Percentiles rank a stretch among this genome's conserved stretches.
These are phyloP conservation scores for Acinonyx jubatus DNA, from an alignment of 2,113 vertebrate genomes.

Conservation along the genomic window DNA sequence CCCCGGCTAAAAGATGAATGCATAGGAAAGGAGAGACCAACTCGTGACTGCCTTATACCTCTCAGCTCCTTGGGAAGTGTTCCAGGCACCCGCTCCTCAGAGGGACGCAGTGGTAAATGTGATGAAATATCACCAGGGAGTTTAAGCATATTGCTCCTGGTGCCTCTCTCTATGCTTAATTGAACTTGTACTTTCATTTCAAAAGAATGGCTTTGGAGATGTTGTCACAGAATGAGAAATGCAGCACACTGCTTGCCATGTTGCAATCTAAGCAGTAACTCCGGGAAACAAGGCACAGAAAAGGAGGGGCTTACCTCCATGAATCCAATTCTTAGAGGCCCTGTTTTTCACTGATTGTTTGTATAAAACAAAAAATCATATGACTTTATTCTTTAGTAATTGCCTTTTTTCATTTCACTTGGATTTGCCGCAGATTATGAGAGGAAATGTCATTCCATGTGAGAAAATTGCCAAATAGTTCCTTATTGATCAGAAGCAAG, in stretches of 20 bases:
- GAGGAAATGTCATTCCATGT: conserved; percentile 58
- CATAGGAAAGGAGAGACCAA: not conserved
- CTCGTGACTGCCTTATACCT: not conserved
- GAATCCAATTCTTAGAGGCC: conserved; percentile 9
- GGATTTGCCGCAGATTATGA: conserved; percentile 67
- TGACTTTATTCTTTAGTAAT: conserved; percentile 50
- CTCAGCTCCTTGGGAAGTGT: not conserved
- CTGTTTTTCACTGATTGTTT: conserved; percentile 14
- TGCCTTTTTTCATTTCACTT: conserved; percentile 41
- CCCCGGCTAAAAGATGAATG: not conserved
- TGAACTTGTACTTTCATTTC: conserved; percentile 68
- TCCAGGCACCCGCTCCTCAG: not conserved
- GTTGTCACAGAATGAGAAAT: conserved; percentile 39
- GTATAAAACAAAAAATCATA: conserved; percentile 44
- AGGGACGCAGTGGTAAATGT: not conserved
- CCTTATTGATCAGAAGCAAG: conserved; percentile 56
- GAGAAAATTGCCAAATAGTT: conserved; percentile 59
- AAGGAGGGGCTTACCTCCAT: not conserved
- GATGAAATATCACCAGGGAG: conserved; percentile 25
- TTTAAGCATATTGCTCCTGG: conserved; percentile 2
- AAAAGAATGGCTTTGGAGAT: conserved; percentile 44
- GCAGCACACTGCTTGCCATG: not conserved
- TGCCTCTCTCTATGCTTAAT: conserved; percentile 66
- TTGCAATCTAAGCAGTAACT: not conserved
- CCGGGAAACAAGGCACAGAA: not conserved